Base-by-base conservation (phyloP, 2,888 invertebrate genomes). In the Drosophila mayaguana region DNA sequence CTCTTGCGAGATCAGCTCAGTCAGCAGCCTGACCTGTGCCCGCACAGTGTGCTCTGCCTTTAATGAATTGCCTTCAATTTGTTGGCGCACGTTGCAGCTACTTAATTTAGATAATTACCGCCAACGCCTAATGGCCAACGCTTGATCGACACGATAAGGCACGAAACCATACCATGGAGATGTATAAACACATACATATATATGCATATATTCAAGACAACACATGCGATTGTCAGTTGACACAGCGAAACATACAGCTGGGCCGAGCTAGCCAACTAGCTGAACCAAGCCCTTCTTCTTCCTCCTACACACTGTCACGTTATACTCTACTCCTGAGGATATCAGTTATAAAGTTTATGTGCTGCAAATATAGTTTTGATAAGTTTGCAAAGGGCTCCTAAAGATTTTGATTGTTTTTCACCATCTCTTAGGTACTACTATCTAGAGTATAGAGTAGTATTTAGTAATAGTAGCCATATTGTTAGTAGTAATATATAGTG, bases 91-190 rank as follows among this genome's bases (percentile, higher is more conserved):
- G 62, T 8, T 14, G 55, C 46, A 66, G 66, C 66, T 76, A 76
- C 72, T 87, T 89, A 77, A 85, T 87, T 89, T 84, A 50, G 70
- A 77, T 85, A 85, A 85, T 85, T 87, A 87, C 89, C 71, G 50
- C 55, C 72, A 73, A 76, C 73, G 64, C 84, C 89, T 54, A 38
- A 86, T 88, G 54, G 67, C 67, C 32, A 38, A 36, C 34, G 54
- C 50, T 57, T 76, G 89, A 84, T 84, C 63, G 56, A 25, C 71
- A 18, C 72, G 88, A 84, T 84, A 87, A 86, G 72, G 74, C 88
- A 87, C 81, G 76, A 50, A 63, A 42, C 67, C 55, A n/a, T 36
- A 22, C n/a, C 32, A 18, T 32, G 45, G 7, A 36, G 2, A 8
- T 12, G 25, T 20, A 63, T 34, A 50, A 1, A 22, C 8, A 38